Evolutionary conservation across 1,140 invertebrate genomes (phyloP).

Genomic region (Meloidogyne floridensis): DNA sequence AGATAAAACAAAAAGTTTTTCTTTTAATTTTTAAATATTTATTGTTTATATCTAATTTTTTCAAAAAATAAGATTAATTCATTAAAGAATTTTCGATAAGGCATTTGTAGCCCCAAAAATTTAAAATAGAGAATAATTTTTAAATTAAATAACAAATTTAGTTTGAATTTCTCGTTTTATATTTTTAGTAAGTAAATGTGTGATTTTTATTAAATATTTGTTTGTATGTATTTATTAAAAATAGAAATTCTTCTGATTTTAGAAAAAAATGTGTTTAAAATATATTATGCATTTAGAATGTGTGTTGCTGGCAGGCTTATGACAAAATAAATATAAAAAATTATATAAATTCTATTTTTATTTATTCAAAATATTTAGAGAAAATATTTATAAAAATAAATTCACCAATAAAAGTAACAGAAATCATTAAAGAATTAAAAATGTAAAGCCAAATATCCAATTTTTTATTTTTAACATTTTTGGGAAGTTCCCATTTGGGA

Average conservation of each 20-base stretch:
- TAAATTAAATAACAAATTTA: neutral
- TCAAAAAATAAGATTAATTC: no score
- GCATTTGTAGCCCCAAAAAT: no score
- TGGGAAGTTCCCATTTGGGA: neutral
- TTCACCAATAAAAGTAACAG: neutral
- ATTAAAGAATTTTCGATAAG: no score
- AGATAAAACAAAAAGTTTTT: neutral
- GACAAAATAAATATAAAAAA: neutral
- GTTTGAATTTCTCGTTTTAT: neutral
- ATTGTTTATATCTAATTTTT: no score
- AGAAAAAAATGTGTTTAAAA: neutral
- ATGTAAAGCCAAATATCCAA: neutral
- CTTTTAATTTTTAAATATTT: neutral
- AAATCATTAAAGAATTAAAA: neutral
- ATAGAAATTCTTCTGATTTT: conserved; percentile 6
- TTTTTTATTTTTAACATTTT: neutral
- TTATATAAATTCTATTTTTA: neutral
- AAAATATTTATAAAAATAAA: neutral
- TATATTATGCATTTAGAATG: neutral
- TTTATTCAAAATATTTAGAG: neutral
- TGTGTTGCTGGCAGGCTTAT: neutral
- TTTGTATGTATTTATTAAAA: neutral
- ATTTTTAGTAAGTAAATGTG: neutral
- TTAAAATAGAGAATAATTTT: neutral
- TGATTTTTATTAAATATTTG: neutral